A percentile compares a stretch with the other conserved stretches of the same genome.
These are phyloP conservation scores for Synanceia verrucosa DNA, from an alignment of 2,797 vertebrate species.

Conservation along the genomic window DNA sequence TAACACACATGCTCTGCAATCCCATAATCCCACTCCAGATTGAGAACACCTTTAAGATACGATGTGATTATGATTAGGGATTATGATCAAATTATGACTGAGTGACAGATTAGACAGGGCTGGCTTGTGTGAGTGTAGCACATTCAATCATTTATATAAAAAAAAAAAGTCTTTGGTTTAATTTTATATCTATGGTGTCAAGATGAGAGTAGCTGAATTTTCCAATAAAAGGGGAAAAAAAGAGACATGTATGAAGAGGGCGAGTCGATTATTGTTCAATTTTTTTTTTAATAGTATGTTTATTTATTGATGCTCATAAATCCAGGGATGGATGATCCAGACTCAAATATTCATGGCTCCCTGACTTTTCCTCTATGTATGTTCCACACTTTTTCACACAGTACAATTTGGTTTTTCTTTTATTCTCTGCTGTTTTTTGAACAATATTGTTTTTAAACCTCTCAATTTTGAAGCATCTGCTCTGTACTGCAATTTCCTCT, in stretches of 20 bases:
- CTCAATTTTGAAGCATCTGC: not conserved
- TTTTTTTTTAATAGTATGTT: not conserved
- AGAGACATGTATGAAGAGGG: not conserved
- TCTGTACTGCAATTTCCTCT: not conserved
- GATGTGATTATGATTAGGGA: slow-evolving; percentile 80
- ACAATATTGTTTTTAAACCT: not conserved
- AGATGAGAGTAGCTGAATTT: not conserved
- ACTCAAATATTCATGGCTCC: not conserved
- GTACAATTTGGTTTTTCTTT: not conserved
- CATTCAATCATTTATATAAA: not conserved
- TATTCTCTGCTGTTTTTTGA: not conserved
- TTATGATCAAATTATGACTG: slow-evolving; percentile 78
- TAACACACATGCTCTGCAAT: slow-evolving; percentile 64
- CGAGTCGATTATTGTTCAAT: not conserved
- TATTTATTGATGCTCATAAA: not conserved
- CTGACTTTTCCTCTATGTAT: no score
- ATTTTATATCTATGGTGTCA: not conserved
- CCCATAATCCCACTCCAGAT: slow-evolving; percentile 83
- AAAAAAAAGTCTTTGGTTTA: not conserved
- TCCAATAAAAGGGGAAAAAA: not conserved
- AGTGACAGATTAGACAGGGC: slow-evolving; percentile 81
- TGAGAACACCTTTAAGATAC: slow-evolving; percentile 85
- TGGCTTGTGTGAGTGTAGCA: slow-evolving; percentile 12
- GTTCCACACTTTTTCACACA: not conserved
- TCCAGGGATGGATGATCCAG: not conserved